phyloP scores from a whole-genome alignment of 2,888 invertebrate species.

The Sphecodes monilicornis region DNA sequence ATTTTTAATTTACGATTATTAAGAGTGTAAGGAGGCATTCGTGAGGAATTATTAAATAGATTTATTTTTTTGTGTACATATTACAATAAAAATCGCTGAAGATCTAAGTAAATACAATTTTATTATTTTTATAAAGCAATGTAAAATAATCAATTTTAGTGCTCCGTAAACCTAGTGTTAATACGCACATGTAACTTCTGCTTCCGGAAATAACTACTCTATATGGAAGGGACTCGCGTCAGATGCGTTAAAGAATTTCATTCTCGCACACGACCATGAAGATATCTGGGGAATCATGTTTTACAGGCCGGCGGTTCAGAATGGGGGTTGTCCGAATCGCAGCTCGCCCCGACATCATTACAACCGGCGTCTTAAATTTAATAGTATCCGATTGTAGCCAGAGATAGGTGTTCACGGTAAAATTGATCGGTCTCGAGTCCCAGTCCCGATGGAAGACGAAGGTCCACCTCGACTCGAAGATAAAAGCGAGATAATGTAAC shows the following conservation, averaged over 20 bases:
- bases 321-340: background rate
- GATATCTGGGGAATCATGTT: background rate
- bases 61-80: no score
- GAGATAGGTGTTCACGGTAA: background rate
- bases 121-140: no score
- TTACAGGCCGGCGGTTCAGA: no score
- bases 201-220: background rate
- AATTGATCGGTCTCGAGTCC: constrained; percentile 19
- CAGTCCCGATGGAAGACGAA: background rate
- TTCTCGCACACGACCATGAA: background rate
- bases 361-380: constrained; percentile 21
- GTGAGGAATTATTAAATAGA: no score
- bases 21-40: no score
- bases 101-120: no score
- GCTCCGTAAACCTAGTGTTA: no score
- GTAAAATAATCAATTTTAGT: no score
- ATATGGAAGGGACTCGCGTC: background rate
- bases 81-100: no score
- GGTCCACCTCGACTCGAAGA: constrained; percentile 15
- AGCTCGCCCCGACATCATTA: background rate
- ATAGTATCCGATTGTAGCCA: background rate
- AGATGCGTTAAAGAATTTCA: background rate
- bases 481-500: constrained; percentile 40
- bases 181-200: no score
- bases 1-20: no score